phyloP scores from a whole-genome alignment of 2,888 invertebrate genomes.

The Glaucopsyche alexis region DNA sequence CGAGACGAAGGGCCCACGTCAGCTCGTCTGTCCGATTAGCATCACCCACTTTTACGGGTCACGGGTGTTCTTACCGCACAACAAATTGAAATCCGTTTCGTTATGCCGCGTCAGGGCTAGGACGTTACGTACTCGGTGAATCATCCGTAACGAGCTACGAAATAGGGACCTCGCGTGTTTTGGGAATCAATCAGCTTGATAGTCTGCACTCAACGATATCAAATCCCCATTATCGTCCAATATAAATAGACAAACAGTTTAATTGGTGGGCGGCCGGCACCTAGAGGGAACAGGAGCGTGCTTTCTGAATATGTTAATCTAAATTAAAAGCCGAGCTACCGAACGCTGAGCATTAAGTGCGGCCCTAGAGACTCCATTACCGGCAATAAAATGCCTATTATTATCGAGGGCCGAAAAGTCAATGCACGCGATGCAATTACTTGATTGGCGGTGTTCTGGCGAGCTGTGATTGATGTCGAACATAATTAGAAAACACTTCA shows the following conservation, averaged over 20 bases:
- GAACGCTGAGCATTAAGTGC: conserved; percentile 67
- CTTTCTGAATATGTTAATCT: conserved; percentile 72
- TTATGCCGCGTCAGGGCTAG: conserved; percentile 71
- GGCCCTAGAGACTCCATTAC: conserved; percentile 80
- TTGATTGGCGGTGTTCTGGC: conserved; percentile 78
- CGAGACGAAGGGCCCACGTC: conserved; percentile 52
- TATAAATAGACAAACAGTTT: conserved; percentile 58
- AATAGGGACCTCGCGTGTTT: conserved; percentile 56
- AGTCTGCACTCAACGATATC: conserved; percentile 66
- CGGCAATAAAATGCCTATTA: conserved; percentile 79
- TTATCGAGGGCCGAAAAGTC: conserved; percentile 79
- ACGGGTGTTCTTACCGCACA: conserved; percentile 62
- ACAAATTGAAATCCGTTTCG: conserved; percentile 75
- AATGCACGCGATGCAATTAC: conserved; percentile 81
- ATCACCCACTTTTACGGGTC: conserved; percentile 73
- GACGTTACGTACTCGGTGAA: conserved; percentile 43
- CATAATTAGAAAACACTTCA: conserved; percentile 81
- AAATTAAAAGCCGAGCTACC: conserved; percentile 71
- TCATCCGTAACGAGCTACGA: conserved; percentile 30
- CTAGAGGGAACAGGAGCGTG: conserved; percentile 49
- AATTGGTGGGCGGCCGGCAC: conserved; percentile 60
- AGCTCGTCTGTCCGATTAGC: conserved; percentile 76
- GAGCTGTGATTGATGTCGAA: conserved; percentile 75
- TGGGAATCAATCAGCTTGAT: conserved; percentile 66
- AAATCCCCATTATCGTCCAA: conserved; percentile 59